Conservation (phyloP, 2,797 vertebrate species). For the Gobionotothen gibberifrons region DNA sequence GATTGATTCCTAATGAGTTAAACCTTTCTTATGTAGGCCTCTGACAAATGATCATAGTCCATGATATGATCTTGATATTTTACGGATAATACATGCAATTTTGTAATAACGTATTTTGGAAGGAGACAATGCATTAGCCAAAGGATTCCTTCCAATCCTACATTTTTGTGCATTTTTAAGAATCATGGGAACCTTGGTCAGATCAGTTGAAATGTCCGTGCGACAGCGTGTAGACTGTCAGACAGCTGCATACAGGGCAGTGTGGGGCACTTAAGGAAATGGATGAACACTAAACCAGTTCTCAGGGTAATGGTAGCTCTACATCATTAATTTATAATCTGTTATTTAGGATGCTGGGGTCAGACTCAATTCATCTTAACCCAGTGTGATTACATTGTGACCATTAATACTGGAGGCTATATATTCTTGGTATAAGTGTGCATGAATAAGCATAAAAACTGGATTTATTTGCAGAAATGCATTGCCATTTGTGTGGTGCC, state of each 20-base stretch:
- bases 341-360: conserved; percentile 72
- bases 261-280: conserved; percentile 84
- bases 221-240: not conserved
- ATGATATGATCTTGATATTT: not conserved
- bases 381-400: conserved; percentile 44
- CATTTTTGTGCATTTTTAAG: not conserved
- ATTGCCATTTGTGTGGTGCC: not conserved
- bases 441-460: not conserved
- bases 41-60: not conserved
- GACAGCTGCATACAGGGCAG: conserved; percentile 48
- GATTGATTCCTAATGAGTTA: not conserved
- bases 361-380: conserved; percentile 59
- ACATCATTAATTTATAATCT: conserved; percentile 79
- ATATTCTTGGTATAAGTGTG: conserved; percentile 29
- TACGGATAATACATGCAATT: not conserved
- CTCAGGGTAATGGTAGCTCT: conserved; percentile 78
- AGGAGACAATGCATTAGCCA: not conserved
- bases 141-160: not conserved
- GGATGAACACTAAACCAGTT: conserved; percentile 84
- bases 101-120: not conserved
- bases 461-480: not conserved
- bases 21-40: not conserved
- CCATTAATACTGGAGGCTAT: conserved; percentile 6
- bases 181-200: not conserved
- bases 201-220: not conserved